A percentile compares a stretch with the other conserved stretches of the same genome.
phyloP scores from a whole-genome alignment of 2,888 invertebrate species.

The Parelbella ahira region DNA sequence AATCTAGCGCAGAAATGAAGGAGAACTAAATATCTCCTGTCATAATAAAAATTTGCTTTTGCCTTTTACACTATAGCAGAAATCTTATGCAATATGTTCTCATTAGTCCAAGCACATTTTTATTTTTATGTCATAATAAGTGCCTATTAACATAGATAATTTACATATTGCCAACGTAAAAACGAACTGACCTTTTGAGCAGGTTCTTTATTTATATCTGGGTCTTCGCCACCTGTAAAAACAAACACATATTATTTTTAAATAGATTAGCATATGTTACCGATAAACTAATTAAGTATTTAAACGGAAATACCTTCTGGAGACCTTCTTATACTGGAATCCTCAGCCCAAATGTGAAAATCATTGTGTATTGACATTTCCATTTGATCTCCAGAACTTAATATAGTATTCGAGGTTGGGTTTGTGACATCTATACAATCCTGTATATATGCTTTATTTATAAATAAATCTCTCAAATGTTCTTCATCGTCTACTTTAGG shows the following conservation, averaged over 20 bases:
- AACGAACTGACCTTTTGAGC: constrained; percentile 48
- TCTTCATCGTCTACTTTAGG: constrained; percentile 27
- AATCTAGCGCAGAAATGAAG: too few species aligned
- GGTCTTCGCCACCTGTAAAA: constrained; percentile 70
- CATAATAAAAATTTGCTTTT: too few species aligned
- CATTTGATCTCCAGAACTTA: constrained; percentile 31
- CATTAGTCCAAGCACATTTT: too few species aligned
- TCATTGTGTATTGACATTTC: constrained; percentile 50
- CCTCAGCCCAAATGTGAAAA: constrained; percentile 81
- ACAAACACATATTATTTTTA: too few species aligned
- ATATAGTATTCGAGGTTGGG: constrained; percentile 24
- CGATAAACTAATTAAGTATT: too few species aligned
- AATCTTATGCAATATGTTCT: too few species aligned
- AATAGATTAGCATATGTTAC: too few species aligned
- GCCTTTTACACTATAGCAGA: too few species aligned
- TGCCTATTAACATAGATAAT: too few species aligned
- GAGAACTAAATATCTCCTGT: too few species aligned
- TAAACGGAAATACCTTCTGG: constrained; percentile 86
- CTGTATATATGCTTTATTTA: constrained; percentile 34
- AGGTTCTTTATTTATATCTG: constrained; percentile 55
- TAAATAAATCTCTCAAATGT: constrained; percentile 38
- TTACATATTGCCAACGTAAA: background rate
- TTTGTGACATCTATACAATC: constrained; percentile 37
- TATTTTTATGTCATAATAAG: too few species aligned
- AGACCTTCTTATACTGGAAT: constrained; percentile 85